Evolutionary conservation across 2,797 vertebrate species (phyloP), one percentile per base, ranked within the genome.

Genomic region (Hapalemur alaotrensis): DNA sequence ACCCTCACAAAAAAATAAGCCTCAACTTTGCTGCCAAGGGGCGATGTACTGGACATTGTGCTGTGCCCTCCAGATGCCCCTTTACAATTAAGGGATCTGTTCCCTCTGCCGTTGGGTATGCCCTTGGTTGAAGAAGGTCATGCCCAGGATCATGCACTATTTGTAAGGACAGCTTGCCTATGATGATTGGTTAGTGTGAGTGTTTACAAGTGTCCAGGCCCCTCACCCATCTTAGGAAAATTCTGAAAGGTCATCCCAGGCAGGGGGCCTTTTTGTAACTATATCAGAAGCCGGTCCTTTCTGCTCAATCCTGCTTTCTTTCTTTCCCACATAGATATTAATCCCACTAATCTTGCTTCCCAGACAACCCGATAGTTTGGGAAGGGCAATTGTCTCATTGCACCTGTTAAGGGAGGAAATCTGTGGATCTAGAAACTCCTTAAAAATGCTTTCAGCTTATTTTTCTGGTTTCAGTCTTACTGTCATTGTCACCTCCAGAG

Each of bases 381-480:
- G 3, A 90, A 82, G 23, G 57, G 11, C 1, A 35, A 15, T 30
- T 5, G 0, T 50, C 28, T 85, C 32, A 15, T 23, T 50, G 35
- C 2, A 72, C 23, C 63, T 50, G 80, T 20, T 25, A 63, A 35
- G 14, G 43, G 22, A 70, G 20, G 23, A 59, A 75, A 94, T 84
- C 78, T 76, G 32, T 70, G 57, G 6, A 22, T 72, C 35, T 41
- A 72, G 57, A 11, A 30, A 5, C 35, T 90, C 65, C 41, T 89
- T 43, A 59, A 91, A 92, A 84, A 52, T 38, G 12, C 17, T 83
- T 91, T 52, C 59, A 79, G 48, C 46, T 28, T 5, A 46, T 61
- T 13, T 88, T 96, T 81, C 38, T 73, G 30, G 4, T 79, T 95
- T 87, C 28, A 75, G 43, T 35, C 35, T 84, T 75, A 15, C 41